These are phyloP conservation scores for Dolichomitus sp. DNA, from an alignment of 2,888 invertebrate genomes.

Conservation along the genomic window DNA sequence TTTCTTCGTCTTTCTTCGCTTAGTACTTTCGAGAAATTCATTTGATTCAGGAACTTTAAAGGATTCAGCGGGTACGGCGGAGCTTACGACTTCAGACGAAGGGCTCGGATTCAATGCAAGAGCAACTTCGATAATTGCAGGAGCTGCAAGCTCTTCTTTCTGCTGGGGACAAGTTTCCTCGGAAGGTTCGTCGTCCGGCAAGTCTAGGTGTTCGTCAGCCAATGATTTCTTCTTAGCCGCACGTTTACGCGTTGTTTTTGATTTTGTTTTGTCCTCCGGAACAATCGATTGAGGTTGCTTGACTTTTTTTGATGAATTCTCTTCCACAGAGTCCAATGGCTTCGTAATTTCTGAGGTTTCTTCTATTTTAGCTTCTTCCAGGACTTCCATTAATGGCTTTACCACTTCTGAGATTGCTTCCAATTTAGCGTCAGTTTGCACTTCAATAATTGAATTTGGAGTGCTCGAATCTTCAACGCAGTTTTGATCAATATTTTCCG, in stretches of 20 bases:
- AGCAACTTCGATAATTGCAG: not conserved
- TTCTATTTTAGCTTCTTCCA: conserved; percentile 4
- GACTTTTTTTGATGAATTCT: not conserved
- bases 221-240: conserved; percentile 72
- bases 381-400: not conserved
- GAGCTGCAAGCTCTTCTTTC: conserved; percentile 27
- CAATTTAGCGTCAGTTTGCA: not conserved
- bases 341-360: not conserved
- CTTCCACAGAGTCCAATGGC: not conserved
- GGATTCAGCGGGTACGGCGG: conserved; percentile 58
- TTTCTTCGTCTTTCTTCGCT: conserved; percentile 73
- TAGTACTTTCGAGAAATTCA: conserved; percentile 71
- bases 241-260: conserved; percentile 69
- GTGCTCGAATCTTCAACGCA: not conserved
- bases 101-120: not conserved
- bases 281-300: not conserved
- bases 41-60: conserved; percentile 78
- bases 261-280: conserved; percentile 37
- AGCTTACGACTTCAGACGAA: not conserved
- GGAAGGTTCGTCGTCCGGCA: conserved; percentile 52
- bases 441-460: not conserved
- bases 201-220: conserved; percentile 64
- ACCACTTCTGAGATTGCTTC: not conserved
- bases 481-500: conserved; percentile 8
- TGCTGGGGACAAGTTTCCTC: conserved; percentile 25